These are phyloP conservation scores for Coracopsis vasa DNA, from an alignment of 2,113 vertebrate genomes.

Conservation along the genomic window DNA sequence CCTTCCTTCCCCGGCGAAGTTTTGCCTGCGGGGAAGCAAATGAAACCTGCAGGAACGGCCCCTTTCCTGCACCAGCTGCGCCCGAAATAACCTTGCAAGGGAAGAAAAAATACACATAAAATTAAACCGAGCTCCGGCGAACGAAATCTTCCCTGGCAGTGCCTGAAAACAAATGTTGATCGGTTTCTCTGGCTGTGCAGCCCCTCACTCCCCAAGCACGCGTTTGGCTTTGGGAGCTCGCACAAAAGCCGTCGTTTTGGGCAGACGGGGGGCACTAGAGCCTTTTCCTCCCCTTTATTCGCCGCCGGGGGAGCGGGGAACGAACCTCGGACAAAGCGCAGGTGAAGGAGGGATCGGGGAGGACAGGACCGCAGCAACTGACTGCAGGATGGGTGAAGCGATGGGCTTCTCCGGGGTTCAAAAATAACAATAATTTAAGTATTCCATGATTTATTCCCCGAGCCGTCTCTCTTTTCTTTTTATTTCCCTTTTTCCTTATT, in stretches of 20 bases:
- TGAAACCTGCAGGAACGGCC: not conserved
- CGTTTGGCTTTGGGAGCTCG: not conserved
- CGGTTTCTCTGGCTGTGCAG: not conserved
- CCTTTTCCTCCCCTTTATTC: not conserved
- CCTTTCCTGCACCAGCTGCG: not conserved
- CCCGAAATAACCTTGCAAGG: not conserved
- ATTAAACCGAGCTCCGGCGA: not conserved
- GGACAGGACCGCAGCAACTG: not conserved
- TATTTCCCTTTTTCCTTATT: not conserved
- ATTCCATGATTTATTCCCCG: not conserved
- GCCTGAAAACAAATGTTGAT: not conserved
- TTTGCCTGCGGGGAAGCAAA: not conserved
- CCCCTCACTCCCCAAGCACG: not conserved
- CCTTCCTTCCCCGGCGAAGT: not conserved
- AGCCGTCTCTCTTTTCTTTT: no score
- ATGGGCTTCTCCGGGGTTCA: not conserved
- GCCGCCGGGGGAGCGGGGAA: not conserved
- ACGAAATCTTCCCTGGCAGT: not conserved
- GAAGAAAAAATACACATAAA: not conserved
- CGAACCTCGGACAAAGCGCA: conserved; percentile 51
- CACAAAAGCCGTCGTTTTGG: not conserved
- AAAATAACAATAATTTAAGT: not conserved
- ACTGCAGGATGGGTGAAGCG: not conserved
- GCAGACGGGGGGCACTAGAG: not conserved
- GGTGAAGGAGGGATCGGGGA: not conserved